phyloP scores from a whole-genome alignment of 2,888 invertebrate genomes.

The Lomographa bimaculata region DNA sequence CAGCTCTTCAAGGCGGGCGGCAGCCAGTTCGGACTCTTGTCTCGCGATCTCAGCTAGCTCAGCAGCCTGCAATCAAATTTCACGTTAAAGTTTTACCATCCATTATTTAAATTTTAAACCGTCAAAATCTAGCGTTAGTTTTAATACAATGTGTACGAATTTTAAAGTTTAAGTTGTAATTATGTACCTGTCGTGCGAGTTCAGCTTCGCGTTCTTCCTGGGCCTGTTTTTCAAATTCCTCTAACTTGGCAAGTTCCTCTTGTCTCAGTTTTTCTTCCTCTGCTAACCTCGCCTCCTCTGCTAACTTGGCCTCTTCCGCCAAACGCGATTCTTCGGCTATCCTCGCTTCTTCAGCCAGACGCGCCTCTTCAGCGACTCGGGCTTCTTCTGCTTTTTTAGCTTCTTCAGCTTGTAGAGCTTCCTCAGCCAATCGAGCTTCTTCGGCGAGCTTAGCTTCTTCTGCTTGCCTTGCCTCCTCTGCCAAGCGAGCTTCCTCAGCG shows the following conservation, averaged over 20 bases:
- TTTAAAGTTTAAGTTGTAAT: too few relatives aligned
- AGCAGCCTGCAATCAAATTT: slow-evolving; percentile 79
- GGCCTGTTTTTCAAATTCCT: slow-evolving; percentile 84
- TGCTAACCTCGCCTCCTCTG: slow-evolving; percentile 64
- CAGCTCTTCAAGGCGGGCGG: slow-evolving; percentile 84
- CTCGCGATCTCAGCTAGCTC: slow-evolving; percentile 87
- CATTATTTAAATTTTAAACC: too few relatives aligned
- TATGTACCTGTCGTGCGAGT: slow-evolving; percentile 84
- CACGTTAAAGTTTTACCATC: too few relatives aligned
- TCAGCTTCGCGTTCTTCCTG: slow-evolving; percentile 86
- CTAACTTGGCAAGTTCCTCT: slow-evolving; percentile 80
- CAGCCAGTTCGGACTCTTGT: slow-evolving; percentile 83
- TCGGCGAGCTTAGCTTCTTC: slow-evolving; percentile 68
- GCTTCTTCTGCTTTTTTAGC: slow-evolving; percentile 55
- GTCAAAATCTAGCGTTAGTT: too few relatives aligned
- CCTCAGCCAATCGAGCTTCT: slow-evolving; percentile 66
- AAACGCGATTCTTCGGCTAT: slow-evolving; percentile 74
- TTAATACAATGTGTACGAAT: too few relatives aligned
- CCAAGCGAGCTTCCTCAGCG: slow-evolving; percentile 69
- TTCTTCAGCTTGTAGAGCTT: slow-evolving; percentile 67
- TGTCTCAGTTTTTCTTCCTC: slow-evolving; percentile 70
- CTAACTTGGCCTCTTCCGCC: slow-evolving; percentile 73
- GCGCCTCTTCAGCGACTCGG: slow-evolving; percentile 62
- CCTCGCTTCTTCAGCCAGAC: slow-evolving; percentile 73
- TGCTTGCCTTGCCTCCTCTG: slow-evolving; percentile 67